phyloP scores from a whole-genome alignment of 1,140 invertebrate genomes.

The Anadara kagoshimensis region DNA sequence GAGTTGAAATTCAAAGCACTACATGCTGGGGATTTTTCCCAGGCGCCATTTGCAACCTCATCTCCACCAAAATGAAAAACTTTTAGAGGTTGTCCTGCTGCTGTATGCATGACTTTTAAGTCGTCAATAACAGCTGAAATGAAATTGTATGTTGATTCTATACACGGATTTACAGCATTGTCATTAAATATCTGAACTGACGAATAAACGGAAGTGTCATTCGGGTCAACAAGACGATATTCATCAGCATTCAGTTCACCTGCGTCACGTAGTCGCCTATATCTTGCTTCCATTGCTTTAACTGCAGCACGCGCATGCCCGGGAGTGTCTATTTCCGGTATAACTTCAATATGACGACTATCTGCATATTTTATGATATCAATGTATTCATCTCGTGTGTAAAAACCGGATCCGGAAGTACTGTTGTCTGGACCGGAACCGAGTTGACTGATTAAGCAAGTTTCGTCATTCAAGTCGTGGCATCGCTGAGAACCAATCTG shows the following conservation, averaged over 20 bases:
- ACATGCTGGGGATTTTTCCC: conserved; percentile 59
- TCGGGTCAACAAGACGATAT: conserved; percentile 46
- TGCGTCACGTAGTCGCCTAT: not conserved
- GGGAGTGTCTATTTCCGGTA: conserved; percentile 71
- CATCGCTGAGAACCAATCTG: conserved; percentile 63
- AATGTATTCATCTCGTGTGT: conserved; percentile 55
- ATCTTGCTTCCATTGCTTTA: conserved; percentile 55
- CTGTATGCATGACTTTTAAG: conserved; percentile 49
- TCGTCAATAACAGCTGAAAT: conserved; percentile 44
- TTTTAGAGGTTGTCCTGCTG: conserved; percentile 54
- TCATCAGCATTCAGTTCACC: conserved; percentile 11
- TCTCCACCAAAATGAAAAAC: conserved; percentile 69
- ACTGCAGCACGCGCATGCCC: conserved; percentile 67
- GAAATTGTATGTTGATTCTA: conserved; percentile 58
- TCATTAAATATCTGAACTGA: conserved; percentile 61
- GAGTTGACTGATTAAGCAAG: conserved; percentile 58
- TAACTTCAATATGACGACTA: conserved; percentile 58
- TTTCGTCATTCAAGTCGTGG: conserved; percentile 54
- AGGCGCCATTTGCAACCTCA: conserved; percentile 61
- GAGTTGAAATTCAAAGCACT: conserved; percentile 14
- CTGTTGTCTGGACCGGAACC: conserved; percentile 59
- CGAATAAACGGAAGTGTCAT: conserved; percentile 33
- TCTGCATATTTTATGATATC: conserved; percentile 59
- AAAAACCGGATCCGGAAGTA: conserved; percentile 55
- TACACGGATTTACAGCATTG: conserved; percentile 64